Conservation (phyloP, 1,140 invertebrate species). For the Acromyrmex echinatior region DNA sequence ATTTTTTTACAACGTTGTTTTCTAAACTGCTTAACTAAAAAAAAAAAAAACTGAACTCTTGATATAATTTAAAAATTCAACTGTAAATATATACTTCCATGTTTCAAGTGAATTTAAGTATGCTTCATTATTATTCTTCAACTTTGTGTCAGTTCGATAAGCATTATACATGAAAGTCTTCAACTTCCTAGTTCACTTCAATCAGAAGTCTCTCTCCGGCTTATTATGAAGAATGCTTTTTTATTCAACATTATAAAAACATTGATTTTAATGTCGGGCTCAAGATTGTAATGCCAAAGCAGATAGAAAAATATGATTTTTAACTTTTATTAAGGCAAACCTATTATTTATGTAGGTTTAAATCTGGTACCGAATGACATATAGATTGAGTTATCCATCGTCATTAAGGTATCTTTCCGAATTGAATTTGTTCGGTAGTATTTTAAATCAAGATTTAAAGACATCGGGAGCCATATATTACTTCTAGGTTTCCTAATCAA, state of each 20-base stretch:
- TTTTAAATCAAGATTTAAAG: slow-evolving; percentile 37
- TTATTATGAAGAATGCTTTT: background rate
- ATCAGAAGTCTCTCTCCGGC: slow-evolving; percentile 54
- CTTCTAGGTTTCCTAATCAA: background rate
- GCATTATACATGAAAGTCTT: background rate
- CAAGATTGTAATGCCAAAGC: slow-evolving; percentile 71
- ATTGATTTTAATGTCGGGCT: slow-evolving; percentile 69
- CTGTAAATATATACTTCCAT: background rate
- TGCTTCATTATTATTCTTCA: background rate
- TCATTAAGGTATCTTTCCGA: slow-evolving; percentile 35
- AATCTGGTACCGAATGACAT: slow-evolving; percentile 83
- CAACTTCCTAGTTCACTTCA: slow-evolving; percentile 13
- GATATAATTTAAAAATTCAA: background rate
- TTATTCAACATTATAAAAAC: slow-evolving; percentile 62
- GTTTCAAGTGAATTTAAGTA: background rate
- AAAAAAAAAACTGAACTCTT: background rate
- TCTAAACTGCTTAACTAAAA: background rate
- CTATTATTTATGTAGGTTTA: slow-evolving; percentile 83
- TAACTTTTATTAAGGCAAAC: slow-evolving; percentile 75
- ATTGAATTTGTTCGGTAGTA: slow-evolving; percentile 33
- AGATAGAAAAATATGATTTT: slow-evolving; percentile 77
- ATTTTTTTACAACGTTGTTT: background rate
- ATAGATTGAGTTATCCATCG: background rate
- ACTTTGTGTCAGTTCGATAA: background rate
- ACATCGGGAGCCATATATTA: background rate